Evolutionary conservation across 2,888 invertebrate genomes (phyloP), one percentile per base, ranked within the genome.

Genomic region (Junonia oenone): DNA sequence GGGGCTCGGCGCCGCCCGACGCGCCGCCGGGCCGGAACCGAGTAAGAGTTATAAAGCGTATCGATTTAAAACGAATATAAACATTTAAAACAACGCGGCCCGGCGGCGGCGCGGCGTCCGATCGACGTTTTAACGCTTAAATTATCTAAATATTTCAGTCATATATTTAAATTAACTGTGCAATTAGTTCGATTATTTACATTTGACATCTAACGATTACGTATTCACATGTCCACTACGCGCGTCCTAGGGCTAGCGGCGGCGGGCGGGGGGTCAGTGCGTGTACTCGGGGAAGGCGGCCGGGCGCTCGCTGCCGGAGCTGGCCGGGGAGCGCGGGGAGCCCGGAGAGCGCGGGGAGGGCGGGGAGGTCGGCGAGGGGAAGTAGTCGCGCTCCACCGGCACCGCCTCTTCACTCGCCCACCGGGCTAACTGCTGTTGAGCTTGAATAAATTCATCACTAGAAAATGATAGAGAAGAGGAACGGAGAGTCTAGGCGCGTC

Each of bases 361-460:
- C 68, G 63, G 67, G 59, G 62, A 69, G 68, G 78, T 84, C 61
- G 56, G 81, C 76, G 83, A 78, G 58, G 81, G 80, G 75, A 73
- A 73, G 79, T 80, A 80, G 64, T 87, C 88, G 83, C 90, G 85
- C 86, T 86, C 91, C 84, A 86, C 91, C 87, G 91, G 91, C 87
- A 93, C 92, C 85, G 92, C 92, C 90, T 95, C 95, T 92, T 96
- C 95, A 95, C 96, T 96, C 93, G 95, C 96, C 95, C 96, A 96
- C 93, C 95, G 96, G 94, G 95, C 96, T 95, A 95, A 94, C 93
- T 95, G 96, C 95, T 95, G 96, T 95, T 96, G 96, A 95, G 96
- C 96, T 96, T 96, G 96, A 96, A 96, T 95, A 96, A 96, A 96
- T 94, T 96, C 96, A 96, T 96, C 96, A 96, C 96, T 96, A 96